phyloP scores from a whole-genome alignment of 37 sponge, comb jelly and placozoan species.

The Tethya wilhelma region DNA sequence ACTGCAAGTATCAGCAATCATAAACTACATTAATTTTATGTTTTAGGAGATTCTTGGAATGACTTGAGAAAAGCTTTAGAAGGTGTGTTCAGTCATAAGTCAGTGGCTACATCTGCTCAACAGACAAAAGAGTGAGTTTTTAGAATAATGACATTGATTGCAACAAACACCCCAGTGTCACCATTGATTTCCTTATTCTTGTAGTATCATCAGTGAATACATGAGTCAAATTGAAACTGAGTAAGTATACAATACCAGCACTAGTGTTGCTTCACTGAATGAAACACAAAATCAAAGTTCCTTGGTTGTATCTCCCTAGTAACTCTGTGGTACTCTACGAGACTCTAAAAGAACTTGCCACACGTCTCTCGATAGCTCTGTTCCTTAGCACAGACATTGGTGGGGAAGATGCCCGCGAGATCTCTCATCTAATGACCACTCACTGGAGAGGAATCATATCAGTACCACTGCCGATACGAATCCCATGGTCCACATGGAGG shows the following conservation, averaged over 20 bases:
- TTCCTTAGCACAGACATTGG: conserved; percentile 60
- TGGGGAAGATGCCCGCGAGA: conserved; percentile 35
- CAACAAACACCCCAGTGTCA: no score
- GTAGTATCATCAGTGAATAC: conserved; percentile 25
- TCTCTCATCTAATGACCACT: conserved; percentile 68
- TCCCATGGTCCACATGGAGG: conserved; percentile 51
- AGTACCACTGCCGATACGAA: conserved; percentile 69
- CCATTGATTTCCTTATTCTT: no score
- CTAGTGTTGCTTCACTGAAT: neutral
- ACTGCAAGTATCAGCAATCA: no score
- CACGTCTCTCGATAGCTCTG: conserved; percentile 66
- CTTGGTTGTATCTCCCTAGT: conserved; percentile 16
- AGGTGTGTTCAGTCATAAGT: conserved; percentile 30
- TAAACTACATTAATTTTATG: neutral
- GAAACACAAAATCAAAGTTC: neutral
- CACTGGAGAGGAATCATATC: conserved; percentile 93
- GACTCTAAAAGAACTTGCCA: conserved; percentile 70
- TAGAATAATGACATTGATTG: neutral
- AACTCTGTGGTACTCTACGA: conserved; percentile 61
- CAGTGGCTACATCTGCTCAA: conserved; percentile 11
- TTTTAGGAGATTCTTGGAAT: conserved; percentile 54
- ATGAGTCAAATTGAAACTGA: neutral
- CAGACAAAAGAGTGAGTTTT: conserved; percentile 32
- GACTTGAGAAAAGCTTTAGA: conserved; percentile 22
- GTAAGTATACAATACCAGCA: conserved; percentile 10